Evolutionary conservation across 64 coral and sea anemone species (phyloP).

Genomic region (Montipora foliosa): DNA sequence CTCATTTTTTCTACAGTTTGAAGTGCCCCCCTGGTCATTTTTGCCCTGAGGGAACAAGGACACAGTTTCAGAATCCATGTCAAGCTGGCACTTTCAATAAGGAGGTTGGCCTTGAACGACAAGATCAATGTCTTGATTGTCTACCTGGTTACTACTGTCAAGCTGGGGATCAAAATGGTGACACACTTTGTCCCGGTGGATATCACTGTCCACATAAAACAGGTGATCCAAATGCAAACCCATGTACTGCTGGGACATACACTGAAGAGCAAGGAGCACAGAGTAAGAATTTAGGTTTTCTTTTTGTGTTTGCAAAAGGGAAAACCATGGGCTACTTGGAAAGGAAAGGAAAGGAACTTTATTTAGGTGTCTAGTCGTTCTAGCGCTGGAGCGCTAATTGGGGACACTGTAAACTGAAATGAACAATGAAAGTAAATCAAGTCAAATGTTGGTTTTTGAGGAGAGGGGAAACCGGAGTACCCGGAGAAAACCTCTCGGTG

Average conservation of each 20-base stretch:
- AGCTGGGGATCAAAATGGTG: conserved; percentile 73
- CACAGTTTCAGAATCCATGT: conserved; percentile 80
- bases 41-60: conserved; percentile 76
- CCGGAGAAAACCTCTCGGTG: too few species aligned
- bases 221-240: not conserved
- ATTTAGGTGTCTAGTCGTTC: too few species aligned
- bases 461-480: too few species aligned
- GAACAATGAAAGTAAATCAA: too few species aligned
- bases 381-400: too few species aligned
- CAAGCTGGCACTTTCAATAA: conserved; percentile 57
- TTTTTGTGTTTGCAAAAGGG: not conserved
- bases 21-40: conserved; percentile 85
- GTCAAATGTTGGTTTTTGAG: too few species aligned
- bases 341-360: too few species aligned
- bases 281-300: conserved; percentile 60
- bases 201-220: conserved; percentile 78
- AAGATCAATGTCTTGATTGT: conserved; percentile 78
- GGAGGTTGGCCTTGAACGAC: conserved; percentile 77
- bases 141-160: conserved; percentile 81
- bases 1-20: conserved; percentile 39
- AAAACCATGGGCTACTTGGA: too few species aligned
- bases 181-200: conserved; percentile 76
- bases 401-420: too few species aligned
- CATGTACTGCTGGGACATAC: conserved; percentile 83
- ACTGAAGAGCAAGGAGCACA: conserved; percentile 93